Evolutionary conservation across 2,113 vertebrate species (phyloP).

Genomic region (Macrotis lagotis): DNA sequence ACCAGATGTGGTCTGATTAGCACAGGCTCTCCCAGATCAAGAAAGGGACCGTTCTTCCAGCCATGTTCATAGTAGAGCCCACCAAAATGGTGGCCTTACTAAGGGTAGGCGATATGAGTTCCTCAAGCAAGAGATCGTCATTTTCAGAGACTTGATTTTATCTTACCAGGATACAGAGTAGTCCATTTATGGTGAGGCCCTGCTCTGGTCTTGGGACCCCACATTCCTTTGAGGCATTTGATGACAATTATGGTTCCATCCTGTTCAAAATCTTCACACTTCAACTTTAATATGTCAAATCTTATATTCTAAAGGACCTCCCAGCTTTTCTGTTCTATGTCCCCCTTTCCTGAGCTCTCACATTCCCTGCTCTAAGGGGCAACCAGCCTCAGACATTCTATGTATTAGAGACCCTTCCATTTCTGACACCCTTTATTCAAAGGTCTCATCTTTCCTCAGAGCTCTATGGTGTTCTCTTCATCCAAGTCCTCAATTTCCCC

Average conservation of each 20-base stretch:
- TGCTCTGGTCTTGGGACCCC: neutral
- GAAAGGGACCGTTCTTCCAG: neutral
- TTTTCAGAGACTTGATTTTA: neutral
- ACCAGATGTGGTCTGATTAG: neutral
- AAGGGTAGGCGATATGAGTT: neutral
- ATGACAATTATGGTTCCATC: neutral
- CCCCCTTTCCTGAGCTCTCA: neutral
- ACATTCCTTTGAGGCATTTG: neutral
- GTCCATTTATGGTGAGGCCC: neutral
- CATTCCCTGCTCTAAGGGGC: neutral
- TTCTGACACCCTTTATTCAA: neutral
- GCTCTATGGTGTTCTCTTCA: neutral
- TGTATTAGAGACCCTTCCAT: neutral
- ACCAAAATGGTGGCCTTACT: neutral
- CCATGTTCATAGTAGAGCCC: neutral
- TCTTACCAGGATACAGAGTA: neutral
- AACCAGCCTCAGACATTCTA: neutral
- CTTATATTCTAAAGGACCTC: neutral
- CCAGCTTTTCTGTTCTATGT: too few species aligned
- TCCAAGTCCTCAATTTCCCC: neutral
- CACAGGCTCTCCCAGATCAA: neutral
- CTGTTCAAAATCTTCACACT: too few species aligned
- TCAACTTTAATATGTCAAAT: too few species aligned
- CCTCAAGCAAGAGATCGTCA: neutral
- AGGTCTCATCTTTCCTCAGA: neutral